Conservation (phyloP, 37 sponge, comb jelly and placozoan genomes). For the Chondrosia reniformis region DNA sequence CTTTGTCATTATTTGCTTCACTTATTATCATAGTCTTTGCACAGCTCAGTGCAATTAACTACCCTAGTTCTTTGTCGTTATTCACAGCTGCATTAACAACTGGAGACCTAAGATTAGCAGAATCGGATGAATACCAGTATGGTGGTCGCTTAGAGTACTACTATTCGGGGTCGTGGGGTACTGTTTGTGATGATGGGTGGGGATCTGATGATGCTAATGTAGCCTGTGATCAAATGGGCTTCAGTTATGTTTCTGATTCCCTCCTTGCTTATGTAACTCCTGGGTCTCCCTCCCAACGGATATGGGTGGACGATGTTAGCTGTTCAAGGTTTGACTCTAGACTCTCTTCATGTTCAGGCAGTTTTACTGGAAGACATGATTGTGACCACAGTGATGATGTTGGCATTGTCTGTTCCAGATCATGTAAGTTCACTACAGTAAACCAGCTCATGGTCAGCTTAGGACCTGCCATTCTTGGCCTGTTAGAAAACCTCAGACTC, state of each 20-base stretch:
- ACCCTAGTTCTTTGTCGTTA: too few species aligned
- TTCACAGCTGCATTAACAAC: too few species aligned
- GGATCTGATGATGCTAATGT: neutral
- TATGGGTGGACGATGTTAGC: conserved; percentile 11
- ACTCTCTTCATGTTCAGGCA: neutral
- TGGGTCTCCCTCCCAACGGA: neutral
- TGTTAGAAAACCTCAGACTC: too few species aligned
- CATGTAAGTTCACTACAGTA: too few species aligned
- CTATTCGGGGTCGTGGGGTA: neutral
- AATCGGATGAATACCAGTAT: neutral
- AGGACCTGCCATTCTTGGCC: too few species aligned
- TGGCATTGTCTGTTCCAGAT: neutral
- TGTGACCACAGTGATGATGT: conserved; percentile 17
- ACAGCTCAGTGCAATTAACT: too few species aligned
- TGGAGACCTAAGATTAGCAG: too few species aligned
- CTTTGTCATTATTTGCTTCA: too few species aligned
- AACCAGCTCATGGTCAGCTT: too few species aligned
- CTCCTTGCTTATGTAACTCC: neutral
- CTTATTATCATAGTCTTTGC: too few species aligned
- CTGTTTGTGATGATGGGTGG: conserved; percentile 21
- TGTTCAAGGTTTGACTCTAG: neutral
- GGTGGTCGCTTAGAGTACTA: conserved; percentile 12
- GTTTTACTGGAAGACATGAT: neutral
- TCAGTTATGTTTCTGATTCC: neutral
- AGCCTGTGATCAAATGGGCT: conserved; percentile 14